A percentile compares a stretch with the other conserved stretches of the same genome.
Evolutionary conservation across 2,888 invertebrate species (phyloP).

Genomic region (Cerastoderma edule): DNA sequence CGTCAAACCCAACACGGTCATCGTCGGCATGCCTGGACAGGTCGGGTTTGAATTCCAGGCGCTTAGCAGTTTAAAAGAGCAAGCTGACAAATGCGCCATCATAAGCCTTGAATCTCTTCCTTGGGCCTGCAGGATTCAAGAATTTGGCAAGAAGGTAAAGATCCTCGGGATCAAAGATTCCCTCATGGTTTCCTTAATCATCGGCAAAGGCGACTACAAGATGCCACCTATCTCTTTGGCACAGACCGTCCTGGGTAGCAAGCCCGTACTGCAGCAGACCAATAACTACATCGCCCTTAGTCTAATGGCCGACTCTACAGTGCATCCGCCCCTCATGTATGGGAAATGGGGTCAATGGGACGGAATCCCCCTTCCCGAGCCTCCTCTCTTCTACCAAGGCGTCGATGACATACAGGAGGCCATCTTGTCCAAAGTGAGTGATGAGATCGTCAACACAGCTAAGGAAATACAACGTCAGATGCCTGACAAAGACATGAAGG

Average conservation of each 20-base stretch:
- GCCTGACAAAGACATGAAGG: constrained; percentile 63
- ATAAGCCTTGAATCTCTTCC: constrained; percentile 72
- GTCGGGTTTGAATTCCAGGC: constrained; percentile 76
- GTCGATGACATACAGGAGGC: constrained; percentile 66
- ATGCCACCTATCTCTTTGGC: constrained; percentile 55
- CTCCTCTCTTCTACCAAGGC: constrained; percentile 77
- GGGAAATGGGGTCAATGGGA: constrained; percentile 74
- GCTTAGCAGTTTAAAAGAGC: constrained; percentile 59
- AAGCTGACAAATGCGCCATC: constrained; percentile 60
- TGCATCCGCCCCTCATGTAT: constrained; percentile 76
- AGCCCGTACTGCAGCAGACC: constrained; percentile 61
- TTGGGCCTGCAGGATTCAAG: constrained; percentile 74
- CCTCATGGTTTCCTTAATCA: constrained; percentile 62
- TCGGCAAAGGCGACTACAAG: constrained; percentile 56
- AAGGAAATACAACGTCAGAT: constrained; percentile 60
- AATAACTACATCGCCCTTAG: constrained; percentile 72
- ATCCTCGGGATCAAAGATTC: constrained; percentile 71
- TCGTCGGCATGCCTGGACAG: constrained; percentile 76
- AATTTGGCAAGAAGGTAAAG: constrained; percentile 68
- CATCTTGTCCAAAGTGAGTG: constrained; percentile 66
- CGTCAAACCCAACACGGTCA: constrained; percentile 66
- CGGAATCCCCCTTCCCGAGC: constrained; percentile 63
- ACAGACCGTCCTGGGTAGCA: constrained; percentile 66
- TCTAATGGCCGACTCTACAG: constrained; percentile 71
- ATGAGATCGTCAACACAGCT: constrained; percentile 70